Percentiles rank a stretch among this genome's conserved stretches.
phyloP scores from a whole-genome alignment of 1,140 invertebrate species.

The Bombus turneri region DNA sequence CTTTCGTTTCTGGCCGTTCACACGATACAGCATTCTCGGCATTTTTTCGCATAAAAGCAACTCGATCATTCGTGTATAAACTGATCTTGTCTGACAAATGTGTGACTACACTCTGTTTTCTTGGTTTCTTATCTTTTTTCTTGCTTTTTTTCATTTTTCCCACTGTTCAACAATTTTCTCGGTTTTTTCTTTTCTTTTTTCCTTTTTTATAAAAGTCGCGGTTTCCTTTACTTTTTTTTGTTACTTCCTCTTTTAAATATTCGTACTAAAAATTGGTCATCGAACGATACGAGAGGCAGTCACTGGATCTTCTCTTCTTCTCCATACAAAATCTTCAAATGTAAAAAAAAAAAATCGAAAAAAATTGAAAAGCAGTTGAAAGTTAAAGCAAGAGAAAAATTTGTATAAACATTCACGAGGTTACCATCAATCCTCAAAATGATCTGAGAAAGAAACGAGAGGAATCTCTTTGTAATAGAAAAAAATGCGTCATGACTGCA shows the following conservation, averaged over 20 bases:
- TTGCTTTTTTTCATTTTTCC: not conserved
- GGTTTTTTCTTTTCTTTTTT: slow-evolving; percentile 11
- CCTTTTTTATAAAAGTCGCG: slow-evolving; percentile 8
- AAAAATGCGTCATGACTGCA: slow-evolving; percentile 1
- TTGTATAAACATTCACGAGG: not conserved
- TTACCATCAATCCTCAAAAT: not conserved
- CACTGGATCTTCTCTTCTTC: not conserved
- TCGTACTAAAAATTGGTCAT: slow-evolving; percentile 35
- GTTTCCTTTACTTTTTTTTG: not conserved
- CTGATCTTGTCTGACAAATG: slow-evolving; percentile 6
- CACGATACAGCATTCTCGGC: not conserved
- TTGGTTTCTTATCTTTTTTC: not conserved
- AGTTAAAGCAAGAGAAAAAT: not conserved
- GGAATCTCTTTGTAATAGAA: not conserved
- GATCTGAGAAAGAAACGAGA: not conserved
- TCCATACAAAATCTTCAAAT: not conserved
- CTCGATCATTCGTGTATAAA: slow-evolving; percentile 19
- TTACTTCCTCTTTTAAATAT: not conserved
- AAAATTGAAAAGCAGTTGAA: no score
- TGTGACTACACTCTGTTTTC: not conserved
- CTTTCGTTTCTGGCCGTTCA: not conserved
- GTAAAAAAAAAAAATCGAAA: not conserved
- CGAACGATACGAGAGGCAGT: slow-evolving; percentile 42
- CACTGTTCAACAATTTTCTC: not conserved
- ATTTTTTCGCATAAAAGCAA: slow-evolving; percentile 6